Evolutionary conservation across 2,797 vertebrate genomes (phyloP).

Genomic region (Parambassis ranga): DNA sequence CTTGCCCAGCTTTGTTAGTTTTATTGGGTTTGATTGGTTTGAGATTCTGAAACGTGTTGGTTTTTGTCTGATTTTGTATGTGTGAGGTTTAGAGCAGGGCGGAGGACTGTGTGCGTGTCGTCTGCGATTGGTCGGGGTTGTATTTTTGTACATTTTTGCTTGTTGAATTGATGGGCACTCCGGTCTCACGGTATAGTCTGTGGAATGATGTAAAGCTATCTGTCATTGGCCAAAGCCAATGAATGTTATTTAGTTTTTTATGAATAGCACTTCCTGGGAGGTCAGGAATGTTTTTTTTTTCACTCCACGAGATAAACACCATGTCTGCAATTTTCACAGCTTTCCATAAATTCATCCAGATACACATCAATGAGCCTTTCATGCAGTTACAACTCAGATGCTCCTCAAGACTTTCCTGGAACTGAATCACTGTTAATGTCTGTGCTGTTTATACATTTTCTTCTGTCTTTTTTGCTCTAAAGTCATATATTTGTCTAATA

Average conservation of each 20-base stretch:
- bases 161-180: constrained; percentile 71
- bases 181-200: constrained; percentile 73
- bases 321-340: constrained; percentile 64
- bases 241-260: constrained; percentile 73
- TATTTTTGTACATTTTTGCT: constrained; percentile 68
- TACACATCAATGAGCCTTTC: constrained; percentile 25
- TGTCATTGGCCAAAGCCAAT: constrained; percentile 64
- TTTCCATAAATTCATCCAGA: constrained; percentile 53
- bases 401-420: not conserved
- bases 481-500: constrained; percentile 42
- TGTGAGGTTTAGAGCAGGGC: constrained; percentile 55
- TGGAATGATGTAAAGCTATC: constrained; percentile 75
- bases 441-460: constrained; percentile 22
- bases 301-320: constrained; percentile 67
- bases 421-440: not conserved
- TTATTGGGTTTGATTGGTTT: constrained; percentile 80
- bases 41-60: constrained; percentile 76
- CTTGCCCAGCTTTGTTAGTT: constrained; percentile 76
- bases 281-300: constrained; percentile 59
- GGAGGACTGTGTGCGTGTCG: constrained; percentile 7
- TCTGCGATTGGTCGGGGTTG: not conserved
- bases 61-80: constrained; percentile 73
- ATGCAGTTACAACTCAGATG: constrained; percentile 11
- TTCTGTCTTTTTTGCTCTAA: not conserved
- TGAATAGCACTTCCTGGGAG: constrained; percentile 75